phyloP scores from a whole-genome alignment of 2,113 vertebrate species.

The Hyperopisus bebe region DNA sequence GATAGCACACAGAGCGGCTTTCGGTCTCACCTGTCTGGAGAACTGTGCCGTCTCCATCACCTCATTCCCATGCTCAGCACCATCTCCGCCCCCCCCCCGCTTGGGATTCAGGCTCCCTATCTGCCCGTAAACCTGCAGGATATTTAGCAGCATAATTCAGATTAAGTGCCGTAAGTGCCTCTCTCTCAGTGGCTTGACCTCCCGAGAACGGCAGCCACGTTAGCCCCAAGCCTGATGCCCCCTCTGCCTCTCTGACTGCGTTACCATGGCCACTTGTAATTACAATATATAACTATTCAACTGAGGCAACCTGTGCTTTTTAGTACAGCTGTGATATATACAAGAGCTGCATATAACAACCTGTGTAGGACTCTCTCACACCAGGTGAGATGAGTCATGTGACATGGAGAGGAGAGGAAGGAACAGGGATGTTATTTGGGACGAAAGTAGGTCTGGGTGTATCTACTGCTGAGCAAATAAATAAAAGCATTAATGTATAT shows the following conservation, averaged over 20 bases:
- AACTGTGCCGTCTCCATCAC: neutral
- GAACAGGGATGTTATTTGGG: neutral
- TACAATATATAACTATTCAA: neutral
- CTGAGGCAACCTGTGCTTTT: neutral
- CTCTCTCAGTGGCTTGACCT: neutral
- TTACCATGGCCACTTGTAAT: neutral
- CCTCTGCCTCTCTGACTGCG: neutral
- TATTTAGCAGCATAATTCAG: neutral
- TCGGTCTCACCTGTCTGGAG: neutral
- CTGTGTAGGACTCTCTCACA: neutral
- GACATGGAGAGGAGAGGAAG: neutral
- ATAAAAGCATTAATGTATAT: neutral
- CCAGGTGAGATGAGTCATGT: neutral
- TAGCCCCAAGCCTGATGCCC: neutral
- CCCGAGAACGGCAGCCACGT: neutral
- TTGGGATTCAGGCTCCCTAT: neutral
- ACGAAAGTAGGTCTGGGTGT: neutral
- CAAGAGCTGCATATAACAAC: neutral
- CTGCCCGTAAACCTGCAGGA: neutral
- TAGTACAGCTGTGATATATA: neutral
- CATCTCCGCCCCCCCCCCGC: neutral
- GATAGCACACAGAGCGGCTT: neutral
- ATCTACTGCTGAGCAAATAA: neutral
- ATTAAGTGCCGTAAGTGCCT: neutral
- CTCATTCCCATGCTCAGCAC: neutral